phyloP scores from a whole-genome alignment of 2,113 vertebrate genomes.

The Turnix velox region DNA sequence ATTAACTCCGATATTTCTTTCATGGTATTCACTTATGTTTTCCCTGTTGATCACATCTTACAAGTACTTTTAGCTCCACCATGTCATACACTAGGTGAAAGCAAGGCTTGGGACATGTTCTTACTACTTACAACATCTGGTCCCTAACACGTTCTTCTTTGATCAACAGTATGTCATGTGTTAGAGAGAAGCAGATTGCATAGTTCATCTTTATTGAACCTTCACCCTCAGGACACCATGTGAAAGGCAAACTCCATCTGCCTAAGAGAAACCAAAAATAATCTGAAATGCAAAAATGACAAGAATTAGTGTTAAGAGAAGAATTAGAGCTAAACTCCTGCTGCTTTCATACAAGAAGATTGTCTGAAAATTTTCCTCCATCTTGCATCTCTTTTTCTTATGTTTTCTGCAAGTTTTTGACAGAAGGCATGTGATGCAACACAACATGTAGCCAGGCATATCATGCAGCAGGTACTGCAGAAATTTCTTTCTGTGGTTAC shows the following conservation, averaged over 20 bases:
- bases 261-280: slow-evolving; percentile 28
- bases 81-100: slow-evolving; percentile 23
- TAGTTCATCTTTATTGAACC: slow-evolving; percentile 49
- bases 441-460: not conserved
- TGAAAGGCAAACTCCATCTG: slow-evolving; percentile 27
- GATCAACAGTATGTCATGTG: slow-evolving; percentile 31
- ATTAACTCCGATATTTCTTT: not conserved
- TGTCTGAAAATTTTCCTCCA: not conserved
- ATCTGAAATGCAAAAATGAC: slow-evolving; percentile 1
- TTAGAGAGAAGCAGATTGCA: slow-evolving; percentile 29
- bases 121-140: slow-evolving; percentile 55
- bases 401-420: not conserved
- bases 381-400: not conserved
- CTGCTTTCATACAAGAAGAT: not conserved
- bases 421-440: not conserved
- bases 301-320: not conserved
- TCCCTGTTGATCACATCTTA: slow-evolving; percentile 15
- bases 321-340: not conserved
- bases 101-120: slow-evolving; percentile 11
- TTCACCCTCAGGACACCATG: slow-evolving; percentile 36
- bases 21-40: not conserved
- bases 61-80: not conserved
- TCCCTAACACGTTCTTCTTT: slow-evolving; percentile 9
- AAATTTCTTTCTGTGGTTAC: not conserved
- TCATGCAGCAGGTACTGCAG: not conserved